Base-by-base conservation (phyloP, 2,797 vertebrate species). In the Bovichtus diacanthus region DNA sequence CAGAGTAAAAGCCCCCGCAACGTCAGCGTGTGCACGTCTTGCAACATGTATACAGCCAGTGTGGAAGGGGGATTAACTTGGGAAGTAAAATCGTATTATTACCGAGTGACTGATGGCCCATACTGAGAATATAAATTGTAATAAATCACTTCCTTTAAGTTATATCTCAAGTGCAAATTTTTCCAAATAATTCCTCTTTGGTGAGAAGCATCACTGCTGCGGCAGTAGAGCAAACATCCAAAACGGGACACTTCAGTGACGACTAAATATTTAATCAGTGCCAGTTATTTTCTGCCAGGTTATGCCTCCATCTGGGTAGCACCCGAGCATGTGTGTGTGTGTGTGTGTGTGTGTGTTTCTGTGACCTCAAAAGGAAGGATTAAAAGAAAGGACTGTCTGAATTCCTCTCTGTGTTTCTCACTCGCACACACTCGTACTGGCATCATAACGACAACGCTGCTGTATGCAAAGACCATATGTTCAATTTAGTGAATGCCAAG, bases 231-330 rank as follows among this genome's bases (percentile, higher is more conserved):
- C 76, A 79, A 78, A 82, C 66, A 80, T 67, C 62, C 63, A 68
- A 75, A 82, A 76, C 23, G 78, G 71, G 72, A 87, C 74, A 87
- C 85, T 82, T 85, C 77, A 76, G 50, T 76, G 83, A 87, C n/a
- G 70, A 79, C 76, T 89, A 86, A 90, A 88, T 89, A 87, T 92
- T 88, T 84, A 84, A 89, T 88, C 87, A 91, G 80, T 77, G 86
- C 76, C 88, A 82, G 80, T 84, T 81, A 83, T 87, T 87, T 84
- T 86, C 78, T 90, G 81, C 88, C 87, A 87, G 87, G 87, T 88
- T 85, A 68, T 71, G 85, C 86, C 85, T 90, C 88, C 94, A 95
- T 94, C 89, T 95, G 94, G 86, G 85, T 63, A 80, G 82, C 93
- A 95, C 92, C 90, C 82, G 75, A 90, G 67, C 38, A 23, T 44